Evolutionary conservation across 2,888 invertebrate genomes (phyloP), one percentile per base, ranked within the genome.

Genomic region (Tortricodes alternella): DNA sequence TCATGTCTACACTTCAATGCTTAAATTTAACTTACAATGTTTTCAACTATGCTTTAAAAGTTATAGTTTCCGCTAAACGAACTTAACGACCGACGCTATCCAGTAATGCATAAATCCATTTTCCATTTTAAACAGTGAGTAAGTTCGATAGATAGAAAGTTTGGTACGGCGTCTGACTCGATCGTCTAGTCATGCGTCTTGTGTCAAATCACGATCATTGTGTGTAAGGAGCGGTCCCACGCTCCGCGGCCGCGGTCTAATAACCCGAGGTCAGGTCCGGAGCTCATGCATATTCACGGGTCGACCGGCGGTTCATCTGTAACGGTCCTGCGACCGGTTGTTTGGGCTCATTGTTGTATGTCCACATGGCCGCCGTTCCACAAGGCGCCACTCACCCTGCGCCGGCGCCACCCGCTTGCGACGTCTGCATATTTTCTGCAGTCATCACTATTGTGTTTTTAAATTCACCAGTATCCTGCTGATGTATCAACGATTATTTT

Each of bases 251-350:
- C 77, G 78, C 80, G 79, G 74, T 84, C 86, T 85, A 85, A 85
- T 85, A 85, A 80, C 81, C 74, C 85, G 88, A 89, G 89, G 90
- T 89, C 87, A 85, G 83, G 74, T 82, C 85, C 76, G 72, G 68
- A 73, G 76, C 89, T 89, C 88, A 89, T 90, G 89, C 89, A 89
- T 89, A 89, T 89, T 90, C 89, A 84, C 76, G 76, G 63, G 71
- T 71, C 73, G 73, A 60, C 76, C 71, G 73, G 76, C 80, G 84
- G 79, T 75, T 85, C 89, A 85, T 89, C 88, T 84, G 85, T 89
- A 89, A 89, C 90, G 90, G 90, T 86, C 87, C 71, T 71, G 71
- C 74, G 80, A 89, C 89, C 89, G 89, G 90, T 89, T 89, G 80
- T 80, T 66, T 73, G 73, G 73, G 72, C 74, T 78, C 76, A 88